Base-by-base conservation (phyloP, 64 coral and sea anemone genomes). In the Actinia equina region DNA sequence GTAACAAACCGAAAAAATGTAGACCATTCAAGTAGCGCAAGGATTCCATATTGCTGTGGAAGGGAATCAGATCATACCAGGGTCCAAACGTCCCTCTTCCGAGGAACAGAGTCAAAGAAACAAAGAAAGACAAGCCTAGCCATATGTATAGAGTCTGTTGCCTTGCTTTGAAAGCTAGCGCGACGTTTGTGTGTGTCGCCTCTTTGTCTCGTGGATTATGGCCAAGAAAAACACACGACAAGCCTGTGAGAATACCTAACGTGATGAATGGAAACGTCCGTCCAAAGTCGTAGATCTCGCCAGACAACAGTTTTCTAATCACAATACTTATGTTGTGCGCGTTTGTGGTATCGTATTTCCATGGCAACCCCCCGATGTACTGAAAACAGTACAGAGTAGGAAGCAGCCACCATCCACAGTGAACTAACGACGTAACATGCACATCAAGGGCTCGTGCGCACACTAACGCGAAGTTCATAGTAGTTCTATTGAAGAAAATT, bases 361-460 rank as follows among this genome's bases (percentile, higher is more conserved):
- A 95, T 17, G 94, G 94, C 5, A 95, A 56, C 7, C 94, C 94
- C 19, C 94, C 94, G 12, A 92, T 80, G 51, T 92, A 95, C n/a
- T 87, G 77, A 26, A 77, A 84, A 53, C 92, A 92, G 20, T 42
- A 44, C 18, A 95, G 62, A 1, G 87, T 25, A 0, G 94, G 94
- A 13, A 92, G 54, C 3, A 95, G 44, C 94, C 90, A 95, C 94
- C 94, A 95, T n/a, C 59, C 84, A 55, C 85, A 61, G 20, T 89
- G 45, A 11, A 83, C 46, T 7, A 92, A 44, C 23, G 67, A 88
- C 11, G 54, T 52, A 44, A 89, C 26, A 63, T 95, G 94, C 10
- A 92, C 55, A n/a, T 77, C 54, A 22, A 86, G 0, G 6, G 87
- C 90, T 49, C 90, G 87, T 20, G 79, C 0, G 17, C 78, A 86